Conservation (phyloP, 1,140 invertebrate genomes). For the Marisa cornuarietis region DNA sequence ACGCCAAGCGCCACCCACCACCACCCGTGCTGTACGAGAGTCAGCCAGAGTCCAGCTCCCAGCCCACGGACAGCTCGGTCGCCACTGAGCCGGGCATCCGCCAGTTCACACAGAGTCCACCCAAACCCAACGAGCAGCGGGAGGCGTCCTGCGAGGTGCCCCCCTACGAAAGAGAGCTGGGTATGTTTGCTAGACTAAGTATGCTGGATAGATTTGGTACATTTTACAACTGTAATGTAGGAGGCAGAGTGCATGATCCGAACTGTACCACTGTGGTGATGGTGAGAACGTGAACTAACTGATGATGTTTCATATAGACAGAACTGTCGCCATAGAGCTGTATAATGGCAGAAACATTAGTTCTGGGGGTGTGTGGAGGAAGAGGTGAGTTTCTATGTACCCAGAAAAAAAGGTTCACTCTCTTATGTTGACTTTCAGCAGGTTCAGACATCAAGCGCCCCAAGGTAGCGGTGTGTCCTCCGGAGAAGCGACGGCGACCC, state of each 20-base stretch:
- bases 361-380: too few species aligned
- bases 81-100: constrained; percentile 66
- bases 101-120: constrained; percentile 66
- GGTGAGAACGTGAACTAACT: too few species aligned
- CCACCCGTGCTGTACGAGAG: constrained; percentile 57
- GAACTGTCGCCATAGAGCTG: too few species aligned
- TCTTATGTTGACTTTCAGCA: too few species aligned
- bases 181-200: neutral
- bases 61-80: constrained; percentile 58
- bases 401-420: too few species aligned
- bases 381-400: too few species aligned
- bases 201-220: neutral
- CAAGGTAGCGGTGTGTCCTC: neutral
- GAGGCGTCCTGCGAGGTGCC: constrained; percentile 65
- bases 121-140: constrained; percentile 65
- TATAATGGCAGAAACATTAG: too few species aligned
- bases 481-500: constrained; percentile 35
- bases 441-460: too few species aligned
- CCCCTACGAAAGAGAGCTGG: constrained; percentile 41
- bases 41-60: constrained; percentile 52
- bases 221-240: neutral
- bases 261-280: too few species aligned
- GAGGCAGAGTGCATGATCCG: neutral
- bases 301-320: too few species aligned
- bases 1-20: constrained; percentile 57